phyloP scores from a whole-genome alignment of 2,888 invertebrate species.

The Hirtodrosophila alboralis region DNA sequence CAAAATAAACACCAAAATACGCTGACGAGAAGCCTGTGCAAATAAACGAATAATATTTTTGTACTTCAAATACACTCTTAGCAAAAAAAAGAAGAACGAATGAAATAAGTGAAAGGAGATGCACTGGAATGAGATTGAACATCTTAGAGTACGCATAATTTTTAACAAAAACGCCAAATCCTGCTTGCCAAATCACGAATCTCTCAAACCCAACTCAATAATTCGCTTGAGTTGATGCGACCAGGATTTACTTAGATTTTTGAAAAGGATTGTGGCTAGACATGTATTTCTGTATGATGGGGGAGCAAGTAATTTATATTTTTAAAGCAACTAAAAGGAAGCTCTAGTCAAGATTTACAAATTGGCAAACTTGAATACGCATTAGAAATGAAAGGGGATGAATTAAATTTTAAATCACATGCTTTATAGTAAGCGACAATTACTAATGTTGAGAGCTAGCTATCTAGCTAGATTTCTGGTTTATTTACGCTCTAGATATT shows the following conservation, averaged over 20 bases:
- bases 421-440: too few species aligned
- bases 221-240: conserved; percentile 53
- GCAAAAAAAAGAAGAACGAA: conserved; percentile 5
- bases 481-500: too few species aligned
- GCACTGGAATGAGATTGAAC: conserved; percentile 11
- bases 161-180: conserved; percentile 15
- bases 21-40: conserved; percentile 42
- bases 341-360: not conserved
- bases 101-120: conserved; percentile 10
- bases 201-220: conserved; percentile 44
- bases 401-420: too few species aligned
- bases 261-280: conserved; percentile 31
- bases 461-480: too few species aligned
- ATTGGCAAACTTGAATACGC: too few species aligned
- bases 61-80: conserved; percentile 56
- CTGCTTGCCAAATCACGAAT: conserved; percentile 36
- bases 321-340: conserved; percentile 1
- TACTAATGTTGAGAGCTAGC: too few species aligned
- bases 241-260: conserved; percentile 24
- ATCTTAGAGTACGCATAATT: conserved; percentile 24
- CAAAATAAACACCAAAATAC: conserved; percentile 17
- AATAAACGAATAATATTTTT: conserved; percentile 75
- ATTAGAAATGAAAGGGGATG: too few species aligned
- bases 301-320: not conserved
- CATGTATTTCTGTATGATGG: not conserved